A percentile compares a stretch with the other conserved stretches of the same genome.
Conservation (phyloP, 2,888 invertebrate genomes). For the Alviniconcha strummeri region DNA sequence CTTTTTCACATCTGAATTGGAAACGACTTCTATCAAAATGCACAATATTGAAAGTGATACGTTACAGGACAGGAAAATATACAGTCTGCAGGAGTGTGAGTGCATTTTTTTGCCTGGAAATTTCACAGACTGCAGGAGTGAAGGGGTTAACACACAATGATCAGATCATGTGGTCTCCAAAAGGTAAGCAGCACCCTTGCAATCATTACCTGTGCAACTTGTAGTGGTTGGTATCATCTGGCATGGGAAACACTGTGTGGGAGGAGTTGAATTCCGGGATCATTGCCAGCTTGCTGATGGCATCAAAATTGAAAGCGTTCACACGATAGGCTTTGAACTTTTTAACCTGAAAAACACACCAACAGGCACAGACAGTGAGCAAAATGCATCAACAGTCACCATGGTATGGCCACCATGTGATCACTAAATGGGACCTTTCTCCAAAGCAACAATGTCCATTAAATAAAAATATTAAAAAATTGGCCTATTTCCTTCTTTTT, state of each 20-base stretch:
- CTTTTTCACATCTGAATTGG: no score
- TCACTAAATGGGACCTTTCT: neutral
- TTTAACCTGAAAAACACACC: constrained; percentile 53
- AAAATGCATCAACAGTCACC: neutral
- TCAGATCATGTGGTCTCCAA: no score
- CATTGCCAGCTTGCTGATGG: constrained; percentile 50
- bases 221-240: constrained; percentile 71
- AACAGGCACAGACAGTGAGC: neutral
- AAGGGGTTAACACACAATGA: no score
- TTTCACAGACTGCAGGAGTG: no score
- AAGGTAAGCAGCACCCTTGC: no score
- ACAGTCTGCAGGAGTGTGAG: no score
- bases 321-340: constrained; percentile 51
- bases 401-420: neutral
- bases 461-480: no score
- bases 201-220: constrained; percentile 70
- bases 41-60: no score
- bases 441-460: neutral
- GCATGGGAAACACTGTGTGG: constrained; percentile 71
- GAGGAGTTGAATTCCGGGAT: constrained; percentile 67
- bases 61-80: no score
- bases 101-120: no score
- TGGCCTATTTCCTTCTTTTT: no score
- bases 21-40: no score
- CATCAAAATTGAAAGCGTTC: constrained; percentile 64